Conservation (phyloP, 2,113 vertebrate genomes). For the Takifugu flavidus region DNA sequence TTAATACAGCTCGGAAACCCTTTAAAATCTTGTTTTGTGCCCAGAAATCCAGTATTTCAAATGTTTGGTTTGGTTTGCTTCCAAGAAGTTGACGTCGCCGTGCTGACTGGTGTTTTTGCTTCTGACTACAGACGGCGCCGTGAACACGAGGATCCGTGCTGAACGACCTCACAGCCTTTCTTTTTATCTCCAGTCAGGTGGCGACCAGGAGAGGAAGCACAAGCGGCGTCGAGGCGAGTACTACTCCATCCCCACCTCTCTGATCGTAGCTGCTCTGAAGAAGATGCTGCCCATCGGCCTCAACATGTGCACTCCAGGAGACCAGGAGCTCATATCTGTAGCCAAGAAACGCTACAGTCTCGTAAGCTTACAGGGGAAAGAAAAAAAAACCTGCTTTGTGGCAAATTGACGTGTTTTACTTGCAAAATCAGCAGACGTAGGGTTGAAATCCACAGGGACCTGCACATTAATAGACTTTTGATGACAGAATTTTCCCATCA, state of each 20-base stretch:
- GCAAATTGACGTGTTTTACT: no score
- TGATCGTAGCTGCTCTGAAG: constrained; percentile 94
- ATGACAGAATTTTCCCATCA: constrained; percentile 10
- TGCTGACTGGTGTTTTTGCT: no score
- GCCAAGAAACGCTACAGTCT: constrained; percentile 89
- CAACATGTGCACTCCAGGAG: constrained; percentile 96
- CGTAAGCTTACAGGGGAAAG: constrained; percentile 67
- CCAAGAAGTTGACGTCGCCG: no score
- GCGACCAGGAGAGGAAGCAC: constrained; percentile 92
- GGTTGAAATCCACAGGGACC: no score
- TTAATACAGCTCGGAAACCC: no score
- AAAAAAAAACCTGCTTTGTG: no score
- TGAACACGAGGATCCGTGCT: no score
- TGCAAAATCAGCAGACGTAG: no score
- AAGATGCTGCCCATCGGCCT: constrained; percentile 96
- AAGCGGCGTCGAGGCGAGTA: constrained; percentile 88
- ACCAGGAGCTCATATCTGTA: constrained; percentile 93
- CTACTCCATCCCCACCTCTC: constrained; percentile 93
- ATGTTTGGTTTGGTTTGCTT: no score
- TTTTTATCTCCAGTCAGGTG: constrained; percentile 55
- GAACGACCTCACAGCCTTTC: background rate
- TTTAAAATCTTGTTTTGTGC: no score
- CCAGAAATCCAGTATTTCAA: no score
- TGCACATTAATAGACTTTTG: background rate
- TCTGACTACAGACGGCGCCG: no score